These are phyloP conservation scores for Lacerta agilis DNA, from an alignment of 2,797 vertebrate species.

Conservation along the genomic window DNA sequence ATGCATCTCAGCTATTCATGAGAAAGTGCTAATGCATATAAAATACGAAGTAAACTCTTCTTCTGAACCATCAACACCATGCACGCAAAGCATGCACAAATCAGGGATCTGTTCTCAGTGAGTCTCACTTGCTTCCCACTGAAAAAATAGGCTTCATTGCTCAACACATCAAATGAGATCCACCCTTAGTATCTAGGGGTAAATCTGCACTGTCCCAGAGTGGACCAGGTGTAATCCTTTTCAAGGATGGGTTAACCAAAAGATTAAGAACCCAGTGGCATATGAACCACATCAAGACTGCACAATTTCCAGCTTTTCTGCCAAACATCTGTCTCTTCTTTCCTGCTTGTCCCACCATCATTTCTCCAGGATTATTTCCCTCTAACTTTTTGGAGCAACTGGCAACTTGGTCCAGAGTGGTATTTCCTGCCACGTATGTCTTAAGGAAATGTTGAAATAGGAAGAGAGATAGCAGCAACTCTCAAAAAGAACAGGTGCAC, in stretches of 20 bases:
- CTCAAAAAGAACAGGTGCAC: not conserved
- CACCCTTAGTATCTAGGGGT: conserved; percentile 3
- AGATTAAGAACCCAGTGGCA: not conserved
- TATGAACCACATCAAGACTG: not conserved
- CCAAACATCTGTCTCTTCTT: not conserved
- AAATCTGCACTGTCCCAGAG: not conserved
- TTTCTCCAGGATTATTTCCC: not conserved
- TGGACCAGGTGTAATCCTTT: conserved; percentile 19
- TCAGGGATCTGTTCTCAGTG: conserved; percentile 35
- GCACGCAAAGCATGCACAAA: conserved; percentile 24
- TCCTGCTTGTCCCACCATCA: not conserved
- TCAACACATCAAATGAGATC: not conserved
- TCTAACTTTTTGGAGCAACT: not conserved
- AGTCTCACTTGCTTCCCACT: conserved; percentile 26
- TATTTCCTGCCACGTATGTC: not conserved
- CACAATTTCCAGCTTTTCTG: not conserved
- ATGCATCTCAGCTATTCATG: conserved; percentile 70
- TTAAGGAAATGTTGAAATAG: not conserved
- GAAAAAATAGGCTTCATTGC: not conserved
- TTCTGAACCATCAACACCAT: conserved; percentile 48
- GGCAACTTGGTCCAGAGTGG: not conserved
- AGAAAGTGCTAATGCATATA: conserved; percentile 61
- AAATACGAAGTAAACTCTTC: conserved; percentile 65
- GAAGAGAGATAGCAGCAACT: not conserved
- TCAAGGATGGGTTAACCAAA: not conserved